Evolutionary conservation across 2,888 invertebrate species (phyloP), one percentile per base, ranked within the genome.

Genomic region (Tiliacea aurago): DNA sequence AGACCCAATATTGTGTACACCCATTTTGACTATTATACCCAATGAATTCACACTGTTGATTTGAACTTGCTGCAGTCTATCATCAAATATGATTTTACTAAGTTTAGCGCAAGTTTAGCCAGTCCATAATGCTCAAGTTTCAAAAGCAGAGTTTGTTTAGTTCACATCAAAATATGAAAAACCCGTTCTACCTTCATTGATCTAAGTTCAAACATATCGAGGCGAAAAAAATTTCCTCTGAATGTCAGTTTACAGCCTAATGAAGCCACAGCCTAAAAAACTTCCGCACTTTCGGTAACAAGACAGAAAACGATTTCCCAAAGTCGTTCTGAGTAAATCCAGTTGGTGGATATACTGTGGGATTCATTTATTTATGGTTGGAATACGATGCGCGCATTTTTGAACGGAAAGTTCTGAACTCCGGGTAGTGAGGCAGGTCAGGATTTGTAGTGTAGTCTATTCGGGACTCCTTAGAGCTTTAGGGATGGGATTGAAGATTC

Each of bases 311-410:
- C 88, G 84, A 84, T 87, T 86, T 84, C 68, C 85, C 61, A 83
- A 88, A 89, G 86, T 90, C 88, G 84, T 84, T 80, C 80, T 75
- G 83, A 84, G 85, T 89, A 90, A 90, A 89, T 86, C 85, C 75
- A 68, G 70, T 61, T 65, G 55, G 41, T 70, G 80, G 73, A 45
- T 73, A 80, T 77, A 86, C 83, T 77, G 83, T 76, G 84, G 80
- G 84, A 88, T 90, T 89, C 86, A 85, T 85, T 90, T 92, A 91
- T 92, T 91, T 91, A 91, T 89, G 88, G 86, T 53, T 84, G 84
- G 88, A 88, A 86, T 88, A 88, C 83, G 80, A 72, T 75, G 83
- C 67, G 70, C 84, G 84, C 83, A 89, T 90, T 90, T 90, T 90
- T 87, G 86, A 81, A 77, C 68, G 77, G 59, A 81, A 88, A 90